Evolutionary conservation across 2,797 vertebrate genomes (phyloP), one percentile per base, ranked within the genome.

Genomic region (Arremon aurantiirostris): DNA sequence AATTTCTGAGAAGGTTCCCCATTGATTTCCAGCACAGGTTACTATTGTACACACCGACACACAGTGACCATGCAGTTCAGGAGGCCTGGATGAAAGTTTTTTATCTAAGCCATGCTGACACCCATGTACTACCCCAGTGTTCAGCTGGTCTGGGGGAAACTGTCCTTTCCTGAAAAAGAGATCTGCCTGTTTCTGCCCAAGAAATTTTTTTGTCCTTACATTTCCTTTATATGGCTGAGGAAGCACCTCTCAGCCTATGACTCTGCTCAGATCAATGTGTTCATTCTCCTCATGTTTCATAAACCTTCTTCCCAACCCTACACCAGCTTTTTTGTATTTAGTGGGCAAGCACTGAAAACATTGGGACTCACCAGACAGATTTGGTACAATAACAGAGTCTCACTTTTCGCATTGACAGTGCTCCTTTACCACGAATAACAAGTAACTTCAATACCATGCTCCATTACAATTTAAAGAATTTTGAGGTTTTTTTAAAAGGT

Each of bases 111-210:
- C 30, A 12, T n/a, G 21, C 8, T 49, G 56, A 82, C 24, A 35
- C 16, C 17, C 42, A 44, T 23, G 39, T 61, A 35, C 46, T 42
- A 61, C 13, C 24, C 11, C 27, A 37, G 12, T 0, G 0, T 47
- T 78, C 24, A 70, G 35, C 47, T 80, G 23, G 22, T 55, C 52
- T 80, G 34, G 32, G 65, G 50, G 30, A 92, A 95, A 63, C 14
- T 35, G 8, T 12, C 11, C 80, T 59, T 79, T 65, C 52, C 47
- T 41, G 35, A 84, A 50, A 55, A 84, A 89, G n/a, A 3, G 6
- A 17, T 50, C 68, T 86, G 34, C 41, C 52, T 60, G 12, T 41
- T 93, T 77, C 71, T 77, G 41, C 23, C 37, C 30, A 46, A 57
- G 32, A 66, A 41, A 35, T 49, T 11, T 20, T 53, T 65, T 53